phyloP scores from a whole-genome alignment of 1,140 invertebrate genomes.

The Leptoteleia sp. region DNA sequence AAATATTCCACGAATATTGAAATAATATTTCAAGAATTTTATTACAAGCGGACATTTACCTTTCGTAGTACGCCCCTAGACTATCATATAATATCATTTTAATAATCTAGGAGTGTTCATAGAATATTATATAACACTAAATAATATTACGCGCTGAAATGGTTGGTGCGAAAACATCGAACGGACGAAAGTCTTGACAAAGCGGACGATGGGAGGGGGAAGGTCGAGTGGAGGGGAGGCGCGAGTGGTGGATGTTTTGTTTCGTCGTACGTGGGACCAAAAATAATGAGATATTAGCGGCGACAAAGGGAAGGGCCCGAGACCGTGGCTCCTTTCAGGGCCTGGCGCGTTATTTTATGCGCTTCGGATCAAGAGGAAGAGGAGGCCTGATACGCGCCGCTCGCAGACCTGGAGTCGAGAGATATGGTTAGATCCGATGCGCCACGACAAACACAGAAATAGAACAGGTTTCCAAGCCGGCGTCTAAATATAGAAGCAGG shows the following conservation, averaged over 20 bases:
- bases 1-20: no score
- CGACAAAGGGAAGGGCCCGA: conserved; percentile 29
- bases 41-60: no score
- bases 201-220: neutral
- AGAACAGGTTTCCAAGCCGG: conserved; percentile 75
- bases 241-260: no score
- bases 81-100: no score
- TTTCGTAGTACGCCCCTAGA: no score
- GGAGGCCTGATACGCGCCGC: conserved; percentile 9
- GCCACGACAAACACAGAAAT: conserved; percentile 74
- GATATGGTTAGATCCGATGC: conserved; percentile 47
- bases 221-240: neutral
- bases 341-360: conserved; percentile 21
- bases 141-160: no score
- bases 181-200: conserved; percentile 16
- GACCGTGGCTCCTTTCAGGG: conserved; percentile 21
- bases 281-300: conserved; percentile 44
- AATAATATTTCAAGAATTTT: no score
- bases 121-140: no score
- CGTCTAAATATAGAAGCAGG: conserved; percentile 75
- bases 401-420: conserved; percentile 26
- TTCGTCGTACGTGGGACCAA: conserved; percentile 7
- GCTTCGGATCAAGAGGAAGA: conserved; percentile 26
- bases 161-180: conserved; percentile 21
- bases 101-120: no score